Evolutionary conservation across 1,140 invertebrate species (phyloP), one percentile per base, ranked within the genome.

Genomic region (Bombus soroeensis): DNA sequence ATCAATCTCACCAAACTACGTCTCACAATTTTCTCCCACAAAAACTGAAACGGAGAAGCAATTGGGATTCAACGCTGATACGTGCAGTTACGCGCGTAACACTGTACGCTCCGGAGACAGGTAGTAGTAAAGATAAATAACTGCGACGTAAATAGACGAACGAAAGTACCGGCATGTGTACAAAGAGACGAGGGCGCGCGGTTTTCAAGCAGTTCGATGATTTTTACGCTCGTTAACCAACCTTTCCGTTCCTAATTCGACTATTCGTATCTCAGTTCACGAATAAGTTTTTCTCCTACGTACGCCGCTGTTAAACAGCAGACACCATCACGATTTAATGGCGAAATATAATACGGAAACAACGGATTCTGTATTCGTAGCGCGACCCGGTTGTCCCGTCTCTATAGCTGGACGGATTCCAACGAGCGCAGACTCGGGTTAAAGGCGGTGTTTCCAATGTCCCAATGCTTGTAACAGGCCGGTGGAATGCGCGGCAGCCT

Each of bases 391-490:
- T 85, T 34, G 53, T 3, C 53, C 34, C 85, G 82, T 72, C 81
- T 53, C 77, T 73, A 22, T 53, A 75, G 71, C 53, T 89, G 89
- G 71, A 90, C 57, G 72, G 79, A 90, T 90, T 87, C 86, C 89
- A 89, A 28, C 39, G 34, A 70, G 66, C 39, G 34, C 72, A 70
- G 68, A 66, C 57, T 57, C 89, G 80, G 83, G 88, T 90, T 89
- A 83, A 83, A 90, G 86, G 76, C 86, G 88, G 75, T 79, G 62
- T 82, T 90, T 68, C 74, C 70, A 72, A 39, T 83, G 83, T 88
- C 57, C 66, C 73, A 39, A 68, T 73, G 72, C 74, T 73, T 83
- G 82, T 88, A 77, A 90, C 89, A 90, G 72, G 53, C 32, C 41
- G 47, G 66, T 78, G 88, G 88, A 90, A 90, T 90, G 88, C 82